phyloP scores from a whole-genome alignment of 1,140 invertebrate species.

The Papilio xuthus region DNA sequence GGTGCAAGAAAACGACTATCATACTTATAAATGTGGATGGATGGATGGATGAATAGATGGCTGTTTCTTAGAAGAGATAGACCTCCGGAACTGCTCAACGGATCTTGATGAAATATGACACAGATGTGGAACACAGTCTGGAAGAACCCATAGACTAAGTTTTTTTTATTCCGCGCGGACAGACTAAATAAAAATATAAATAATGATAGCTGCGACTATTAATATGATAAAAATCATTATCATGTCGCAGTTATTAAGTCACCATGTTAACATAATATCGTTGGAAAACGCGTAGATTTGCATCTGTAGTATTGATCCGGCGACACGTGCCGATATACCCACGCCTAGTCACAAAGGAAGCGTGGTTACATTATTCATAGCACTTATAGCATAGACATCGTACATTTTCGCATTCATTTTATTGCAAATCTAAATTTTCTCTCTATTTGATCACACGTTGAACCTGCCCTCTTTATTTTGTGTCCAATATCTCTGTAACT shows the following conservation, averaged over 20 bases:
- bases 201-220: not conserved
- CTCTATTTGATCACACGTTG: not conserved
- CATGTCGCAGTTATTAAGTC: not conserved
- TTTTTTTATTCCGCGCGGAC: too few relatives aligned
- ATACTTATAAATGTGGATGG: too few relatives aligned
- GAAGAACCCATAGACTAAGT: too few relatives aligned
- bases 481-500: not conserved
- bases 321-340: not conserved
- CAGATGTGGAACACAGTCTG: too few relatives aligned
- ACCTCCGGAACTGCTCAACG: too few relatives aligned
- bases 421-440: not conserved
- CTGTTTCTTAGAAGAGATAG: too few relatives aligned
- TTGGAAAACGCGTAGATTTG: not conserved
- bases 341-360: not conserved
- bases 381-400: not conserved
- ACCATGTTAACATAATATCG: not conserved
- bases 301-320: slow-evolving; percentile 7
- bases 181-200: slow-evolving; percentile 3
- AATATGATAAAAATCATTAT: not conserved
- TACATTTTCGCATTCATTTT: not conserved
- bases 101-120: too few relatives aligned
- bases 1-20: not conserved
- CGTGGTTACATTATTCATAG: slow-evolving; percentile 11
- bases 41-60: too few relatives aligned
- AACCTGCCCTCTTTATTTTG: not conserved